Evolutionary conservation across 2,797 vertebrate species (phyloP).

Genomic region (Arctocebus calabarensis): DNA sequence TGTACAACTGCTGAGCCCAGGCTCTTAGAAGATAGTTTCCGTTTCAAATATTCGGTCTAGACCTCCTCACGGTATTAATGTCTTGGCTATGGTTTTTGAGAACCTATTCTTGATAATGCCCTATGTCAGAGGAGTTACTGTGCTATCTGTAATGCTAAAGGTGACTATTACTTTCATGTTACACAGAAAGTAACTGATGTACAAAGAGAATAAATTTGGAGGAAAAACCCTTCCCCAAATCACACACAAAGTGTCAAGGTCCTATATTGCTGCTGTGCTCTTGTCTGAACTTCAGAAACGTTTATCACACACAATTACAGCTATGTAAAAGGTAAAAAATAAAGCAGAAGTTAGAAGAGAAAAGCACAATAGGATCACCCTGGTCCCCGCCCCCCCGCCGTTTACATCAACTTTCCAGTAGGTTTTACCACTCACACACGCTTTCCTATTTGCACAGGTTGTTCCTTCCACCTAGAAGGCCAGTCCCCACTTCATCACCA

Average conservation of each 20-base stretch:
- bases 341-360: background rate
- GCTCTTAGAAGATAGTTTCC: background rate
- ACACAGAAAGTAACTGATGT: background rate
- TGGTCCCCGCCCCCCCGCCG: background rate
- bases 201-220: background rate
- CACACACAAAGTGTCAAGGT: background rate
- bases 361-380: background rate
- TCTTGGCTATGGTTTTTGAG: background rate
- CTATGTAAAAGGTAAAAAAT: background rate
- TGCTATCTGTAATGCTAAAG: background rate
- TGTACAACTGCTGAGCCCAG: background rate
- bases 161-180: background rate
- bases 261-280: background rate
- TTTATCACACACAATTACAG: background rate
- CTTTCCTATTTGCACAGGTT: background rate
- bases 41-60: background rate
- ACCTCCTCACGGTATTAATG: background rate
- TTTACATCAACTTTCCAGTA: background rate
- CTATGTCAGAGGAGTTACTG: background rate
- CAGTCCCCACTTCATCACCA: background rate
- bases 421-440: constrained; percentile 5
- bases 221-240: background rate
- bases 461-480: background rate
- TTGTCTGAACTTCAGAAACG: constrained; percentile 14
- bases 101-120: background rate